Evolutionary conservation across 2,113 vertebrate species (phyloP).

Genomic region (Brachypteracias leptosomus): DNA sequence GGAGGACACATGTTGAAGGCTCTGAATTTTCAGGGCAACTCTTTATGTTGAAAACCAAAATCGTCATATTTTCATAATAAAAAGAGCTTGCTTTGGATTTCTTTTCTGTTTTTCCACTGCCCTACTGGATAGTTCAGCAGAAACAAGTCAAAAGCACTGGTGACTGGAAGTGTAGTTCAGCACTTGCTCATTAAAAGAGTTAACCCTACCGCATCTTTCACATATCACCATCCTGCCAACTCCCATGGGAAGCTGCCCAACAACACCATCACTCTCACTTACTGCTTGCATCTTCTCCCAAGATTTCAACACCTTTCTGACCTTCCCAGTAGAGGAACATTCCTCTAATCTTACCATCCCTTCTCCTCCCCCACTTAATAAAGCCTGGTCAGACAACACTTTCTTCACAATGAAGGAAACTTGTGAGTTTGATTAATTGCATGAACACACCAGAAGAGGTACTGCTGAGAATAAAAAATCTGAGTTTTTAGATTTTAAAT

Average conservation of each 20-base stretch:
- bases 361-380: not conserved
- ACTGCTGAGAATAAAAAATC: not conserved
- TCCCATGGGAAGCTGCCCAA: not conserved
- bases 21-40: not conserved
- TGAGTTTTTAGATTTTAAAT: not conserved
- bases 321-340: not conserved
- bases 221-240: not conserved
- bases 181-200: not conserved
- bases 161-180: not conserved
- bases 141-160: not conserved
- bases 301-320: slow-evolving; percentile 34
- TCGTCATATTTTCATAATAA: not conserved
- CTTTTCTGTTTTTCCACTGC: not conserved
- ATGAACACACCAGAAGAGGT: not conserved
- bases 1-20: not conserved
- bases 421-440: not conserved
- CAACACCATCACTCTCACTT: slow-evolving; percentile 32
- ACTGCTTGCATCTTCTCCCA: not conserved
- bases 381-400: not conserved
- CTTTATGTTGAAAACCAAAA: not conserved
- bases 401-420: not conserved
- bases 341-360: not conserved
- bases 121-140: not conserved
- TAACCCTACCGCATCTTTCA: not conserved
- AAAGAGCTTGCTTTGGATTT: not conserved